Percentiles rank a stretch among this genome's conserved stretches.
phyloP scores from a whole-genome alignment of 2,888 invertebrate species.

The Hipparchia semele region DNA sequence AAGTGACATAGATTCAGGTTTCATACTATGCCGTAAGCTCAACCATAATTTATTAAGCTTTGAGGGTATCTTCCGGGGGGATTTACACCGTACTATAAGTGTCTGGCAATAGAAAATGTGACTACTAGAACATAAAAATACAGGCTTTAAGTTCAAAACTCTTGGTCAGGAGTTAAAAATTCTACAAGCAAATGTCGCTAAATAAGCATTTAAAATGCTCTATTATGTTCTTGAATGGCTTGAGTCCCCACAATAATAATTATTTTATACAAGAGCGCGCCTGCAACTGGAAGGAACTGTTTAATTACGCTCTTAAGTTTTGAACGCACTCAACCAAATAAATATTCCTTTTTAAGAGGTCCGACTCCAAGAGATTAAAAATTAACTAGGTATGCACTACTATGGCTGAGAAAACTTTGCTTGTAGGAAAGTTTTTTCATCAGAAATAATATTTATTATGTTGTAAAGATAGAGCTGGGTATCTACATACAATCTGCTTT shows the following conservation, averaged over 20 bases:
- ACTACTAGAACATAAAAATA: too few species aligned
- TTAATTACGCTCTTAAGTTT: slow-evolving; percentile 8
- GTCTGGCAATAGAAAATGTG: too few species aligned
- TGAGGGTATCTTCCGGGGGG: too few species aligned
- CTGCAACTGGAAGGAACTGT: slow-evolving; percentile 1
- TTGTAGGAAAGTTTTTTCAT: not conserved
- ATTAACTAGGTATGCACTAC: not conserved
- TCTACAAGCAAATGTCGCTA: not conserved
- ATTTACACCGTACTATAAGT: too few species aligned
- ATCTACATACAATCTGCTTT: not conserved
- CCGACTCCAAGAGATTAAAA: not conserved
- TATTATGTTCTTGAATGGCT: slow-evolving; percentile 5
- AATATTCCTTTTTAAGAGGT: not conserved
- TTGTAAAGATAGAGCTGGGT: not conserved
- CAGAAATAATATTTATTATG: not conserved
- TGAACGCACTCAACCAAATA: slow-evolving; percentile 1
- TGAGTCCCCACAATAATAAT: not conserved
- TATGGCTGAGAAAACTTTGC: not conserved
- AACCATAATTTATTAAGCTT: too few species aligned
- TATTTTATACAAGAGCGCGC: slow-evolving; percentile 16
- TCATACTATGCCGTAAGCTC: too few species aligned
- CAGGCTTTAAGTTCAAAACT: too few species aligned
- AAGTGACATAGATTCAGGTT: too few species aligned
- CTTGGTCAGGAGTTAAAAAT: not conserved
- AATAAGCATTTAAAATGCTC: not conserved